These are phyloP conservation scores for Numenius phaeopus DNA, from an alignment of 2,797 vertebrate genomes.

Conservation along the genomic window DNA sequence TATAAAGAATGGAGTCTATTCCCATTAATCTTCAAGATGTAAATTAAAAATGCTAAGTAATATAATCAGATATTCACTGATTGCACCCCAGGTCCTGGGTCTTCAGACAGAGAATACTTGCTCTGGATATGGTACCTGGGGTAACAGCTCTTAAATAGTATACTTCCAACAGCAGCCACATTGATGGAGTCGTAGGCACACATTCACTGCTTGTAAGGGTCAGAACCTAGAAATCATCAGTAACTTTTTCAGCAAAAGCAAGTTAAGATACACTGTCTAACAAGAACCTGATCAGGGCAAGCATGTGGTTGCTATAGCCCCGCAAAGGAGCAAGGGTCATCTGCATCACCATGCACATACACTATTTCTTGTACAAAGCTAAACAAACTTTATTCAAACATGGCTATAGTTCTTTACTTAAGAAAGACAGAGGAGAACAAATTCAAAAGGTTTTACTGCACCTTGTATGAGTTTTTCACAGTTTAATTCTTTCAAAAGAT, in stretches of 20 bases:
- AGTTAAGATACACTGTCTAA: not conserved
- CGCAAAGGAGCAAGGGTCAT: not conserved
- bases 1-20: not conserved
- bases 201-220: slow-evolving; percentile 87
- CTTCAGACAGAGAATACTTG: slow-evolving; percentile 86
- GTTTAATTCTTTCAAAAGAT: not conserved
- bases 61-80: slow-evolving; percentile 77
- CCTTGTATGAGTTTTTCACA: not conserved
- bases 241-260: not conserved
- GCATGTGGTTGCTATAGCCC: not conserved
- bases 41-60: not conserved
- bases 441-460: not conserved
- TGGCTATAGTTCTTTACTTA: not conserved
- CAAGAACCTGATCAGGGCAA: not conserved
- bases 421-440: not conserved
- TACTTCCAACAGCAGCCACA: slow-evolving; percentile 89
- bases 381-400: not conserved
- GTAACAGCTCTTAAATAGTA: slow-evolving; percentile 83
- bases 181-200: slow-evolving; percentile 81
- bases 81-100: slow-evolving; percentile 86
- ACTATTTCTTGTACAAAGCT: not conserved
- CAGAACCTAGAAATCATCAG: slow-evolving; percentile 77
- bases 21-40: not conserved
- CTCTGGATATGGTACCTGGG: slow-evolving; percentile 86
- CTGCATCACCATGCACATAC: not conserved